These are phyloP conservation scores for Eulemur rubriventer DNA, from an alignment of 2,797 vertebrate genomes.

Conservation along the genomic window DNA sequence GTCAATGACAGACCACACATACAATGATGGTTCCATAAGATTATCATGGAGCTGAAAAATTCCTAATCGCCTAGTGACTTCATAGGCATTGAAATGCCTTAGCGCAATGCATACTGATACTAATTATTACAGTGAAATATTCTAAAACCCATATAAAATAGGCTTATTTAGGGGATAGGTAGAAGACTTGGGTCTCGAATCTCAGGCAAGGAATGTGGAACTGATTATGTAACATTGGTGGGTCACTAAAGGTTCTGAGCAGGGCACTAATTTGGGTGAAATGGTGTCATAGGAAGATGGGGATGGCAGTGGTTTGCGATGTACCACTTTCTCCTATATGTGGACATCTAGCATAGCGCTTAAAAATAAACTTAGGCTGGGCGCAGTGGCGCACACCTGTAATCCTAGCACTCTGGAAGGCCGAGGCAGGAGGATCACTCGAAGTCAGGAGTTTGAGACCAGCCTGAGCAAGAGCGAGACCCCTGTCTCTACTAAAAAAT, in stretches of 20 bases:
- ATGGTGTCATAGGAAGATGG: neutral
- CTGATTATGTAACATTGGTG: neutral
- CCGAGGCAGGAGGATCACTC: no score
- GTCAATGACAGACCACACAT: neutral
- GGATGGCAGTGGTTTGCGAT: neutral
- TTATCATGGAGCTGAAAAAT: neutral
- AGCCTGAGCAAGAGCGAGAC: no score
- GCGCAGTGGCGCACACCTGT: no score
- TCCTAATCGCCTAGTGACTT: neutral
- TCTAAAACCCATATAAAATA: slow-evolving; percentile 6
- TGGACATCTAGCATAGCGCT: neutral
- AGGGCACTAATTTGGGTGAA: neutral
- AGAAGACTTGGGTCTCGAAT: neutral
- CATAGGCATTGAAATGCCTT: neutral
- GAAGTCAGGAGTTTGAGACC: no score
- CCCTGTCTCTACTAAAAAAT: no score
- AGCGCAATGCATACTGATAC: no score
- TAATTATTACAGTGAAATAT: neutral
- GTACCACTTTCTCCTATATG: neutral
- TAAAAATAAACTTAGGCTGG: neutral
- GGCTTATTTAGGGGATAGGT: neutral
- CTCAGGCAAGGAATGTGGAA: neutral
- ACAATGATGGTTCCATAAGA: neutral
- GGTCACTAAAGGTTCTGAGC: neutral
- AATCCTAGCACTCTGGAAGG: no score